Evolutionary conservation across 2,797 vertebrate species (phyloP), one percentile per base, ranked within the genome.

Genomic region (Parauchenoglanis ngamensis): DNA sequence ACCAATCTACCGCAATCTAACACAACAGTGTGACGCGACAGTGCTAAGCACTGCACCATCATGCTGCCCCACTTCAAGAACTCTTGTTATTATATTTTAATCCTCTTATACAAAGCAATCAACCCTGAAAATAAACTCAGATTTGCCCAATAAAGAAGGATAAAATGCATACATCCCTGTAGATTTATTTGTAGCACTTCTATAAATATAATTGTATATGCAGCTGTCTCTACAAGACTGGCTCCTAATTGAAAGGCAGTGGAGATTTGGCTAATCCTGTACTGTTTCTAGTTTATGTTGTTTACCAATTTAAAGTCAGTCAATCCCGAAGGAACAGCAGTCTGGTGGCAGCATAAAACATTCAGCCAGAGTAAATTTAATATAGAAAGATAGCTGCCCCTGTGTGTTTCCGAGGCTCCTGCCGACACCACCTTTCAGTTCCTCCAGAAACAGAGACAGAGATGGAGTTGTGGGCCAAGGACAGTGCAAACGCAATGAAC

Each of bases 201-300:
- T 46, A 46, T 65, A 46, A 63, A n/a, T 65, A 28, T 46, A 49
- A 28, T 63, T 46, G 40, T 63, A 65, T n/a, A 65, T 63, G 59
- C 59, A 17, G 13, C 78, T 65, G 79, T 65, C 59, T 81, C 40
- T 63, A 35, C 7, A 28, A 80, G 21, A 73, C 28, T 46, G 52
- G 7, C 73, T 57, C 80, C 83, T 91, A 84, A 92, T 88, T 93
- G 35, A 91, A 92, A 68, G 21, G 91, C 89, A 89, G 61, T 25
- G n/a, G 31, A 85, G 59, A 79, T 44, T 70, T 85, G 49, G 83
- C 40, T 87, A 84, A 89, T 91, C 83, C 75, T 76, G 82, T 54
- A 72, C 35, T 92, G 76, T 90, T 90, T 92, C 84, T 88, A 88
- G 85, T 88, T 92, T 90, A 87, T 90, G 89, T 90, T 94, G 90